Conservation (phyloP, 2,113 vertebrate species). For the Pterocles burchelli region DNA sequence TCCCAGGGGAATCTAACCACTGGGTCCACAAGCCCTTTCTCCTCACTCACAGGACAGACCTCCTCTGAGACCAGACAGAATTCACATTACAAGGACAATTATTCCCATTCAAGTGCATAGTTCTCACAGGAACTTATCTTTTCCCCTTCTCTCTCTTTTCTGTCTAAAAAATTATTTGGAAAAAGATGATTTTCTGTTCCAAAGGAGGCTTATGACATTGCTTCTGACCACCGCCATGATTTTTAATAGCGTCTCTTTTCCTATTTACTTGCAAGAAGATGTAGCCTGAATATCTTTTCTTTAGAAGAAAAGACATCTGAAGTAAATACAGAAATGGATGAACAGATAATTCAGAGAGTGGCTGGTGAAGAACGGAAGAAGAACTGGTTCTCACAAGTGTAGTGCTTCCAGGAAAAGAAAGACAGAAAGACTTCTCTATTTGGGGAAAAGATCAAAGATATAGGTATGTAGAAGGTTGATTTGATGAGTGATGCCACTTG, state of each 20-base stretch:
- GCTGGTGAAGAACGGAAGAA: not conserved
- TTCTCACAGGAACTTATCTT: not conserved
- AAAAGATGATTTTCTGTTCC: not conserved
- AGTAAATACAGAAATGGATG: not conserved
- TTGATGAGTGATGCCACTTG: not conserved
- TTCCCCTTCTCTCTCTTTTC: not conserved
- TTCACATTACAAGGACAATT: not conserved
- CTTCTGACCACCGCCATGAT: not conserved
- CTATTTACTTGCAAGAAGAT: not conserved
- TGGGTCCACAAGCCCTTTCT: not conserved
- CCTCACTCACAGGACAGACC: not conserved
- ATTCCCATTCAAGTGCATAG: not conserved
- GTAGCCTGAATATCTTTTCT: not conserved
- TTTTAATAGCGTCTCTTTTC: not conserved
- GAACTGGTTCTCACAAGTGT: not conserved
- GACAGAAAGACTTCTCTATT: not conserved
- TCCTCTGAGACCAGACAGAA: not conserved
- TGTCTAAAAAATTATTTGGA: not conserved
- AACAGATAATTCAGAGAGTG: not conserved
- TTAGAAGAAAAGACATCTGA: conserved; percentile 7
- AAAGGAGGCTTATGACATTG: not conserved
- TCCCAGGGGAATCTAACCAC: not conserved
- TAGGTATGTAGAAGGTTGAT: not conserved
- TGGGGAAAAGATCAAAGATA: not conserved
- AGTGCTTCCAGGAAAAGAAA: conserved; percentile 7